Conservation (phyloP, 2,797 vertebrate species). For the Monodelphis domestica region DNA sequence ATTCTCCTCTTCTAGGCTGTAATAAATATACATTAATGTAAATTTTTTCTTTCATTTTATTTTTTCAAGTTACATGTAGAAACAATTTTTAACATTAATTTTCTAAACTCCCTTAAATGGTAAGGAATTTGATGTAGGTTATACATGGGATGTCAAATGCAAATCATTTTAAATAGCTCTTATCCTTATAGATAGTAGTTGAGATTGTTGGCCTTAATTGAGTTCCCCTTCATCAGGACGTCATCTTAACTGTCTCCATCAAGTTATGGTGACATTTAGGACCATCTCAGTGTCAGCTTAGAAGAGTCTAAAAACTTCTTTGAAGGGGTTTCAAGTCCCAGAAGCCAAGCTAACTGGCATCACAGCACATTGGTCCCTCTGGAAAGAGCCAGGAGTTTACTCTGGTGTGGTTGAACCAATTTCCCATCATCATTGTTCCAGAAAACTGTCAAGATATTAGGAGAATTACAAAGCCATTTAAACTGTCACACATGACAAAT, state of each 20-base stretch:
- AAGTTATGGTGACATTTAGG: slow-evolving; percentile 20
- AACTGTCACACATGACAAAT: not conserved
- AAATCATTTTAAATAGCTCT: slow-evolving; percentile 23
- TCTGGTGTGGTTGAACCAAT: not conserved
- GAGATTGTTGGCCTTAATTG: slow-evolving; percentile 29
- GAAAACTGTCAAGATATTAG: not conserved
- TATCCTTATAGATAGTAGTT: slow-evolving; percentile 29
- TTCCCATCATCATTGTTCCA: not conserved
- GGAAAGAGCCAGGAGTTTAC: not conserved
- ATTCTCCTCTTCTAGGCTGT: not conserved
- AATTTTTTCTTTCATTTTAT: no score
- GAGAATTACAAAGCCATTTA: not conserved
- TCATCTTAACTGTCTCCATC: not conserved
- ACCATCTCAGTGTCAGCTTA: slow-evolving; percentile 1
- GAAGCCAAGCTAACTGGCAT: not conserved
- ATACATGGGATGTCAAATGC: no score
- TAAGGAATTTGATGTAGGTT: no score
- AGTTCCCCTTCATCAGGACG: not conserved
- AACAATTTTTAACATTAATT: no score
- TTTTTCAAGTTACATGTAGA: no score
- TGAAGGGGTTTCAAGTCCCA: not conserved
- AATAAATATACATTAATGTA: slow-evolving; percentile 32
- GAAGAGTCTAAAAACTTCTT: not conserved
- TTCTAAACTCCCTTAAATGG: no score
- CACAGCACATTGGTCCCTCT: not conserved